These are phyloP conservation scores for Tyto alba DNA, from an alignment of 2,113 vertebrate genomes.

Conservation along the genomic window DNA sequence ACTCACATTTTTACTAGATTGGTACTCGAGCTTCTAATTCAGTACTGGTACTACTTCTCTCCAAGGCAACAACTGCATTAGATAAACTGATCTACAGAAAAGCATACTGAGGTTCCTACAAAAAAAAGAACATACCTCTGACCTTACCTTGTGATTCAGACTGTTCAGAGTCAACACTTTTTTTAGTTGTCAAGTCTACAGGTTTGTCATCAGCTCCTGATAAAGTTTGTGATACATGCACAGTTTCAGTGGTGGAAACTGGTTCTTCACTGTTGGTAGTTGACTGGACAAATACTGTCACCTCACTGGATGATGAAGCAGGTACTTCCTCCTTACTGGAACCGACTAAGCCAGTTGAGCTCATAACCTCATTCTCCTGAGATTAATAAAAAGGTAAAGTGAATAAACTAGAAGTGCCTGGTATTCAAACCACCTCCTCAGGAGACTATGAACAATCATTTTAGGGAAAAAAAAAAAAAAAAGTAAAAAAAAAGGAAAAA, in stretches of 20 bases:
- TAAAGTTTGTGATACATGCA: background rate
- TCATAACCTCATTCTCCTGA: conserved; percentile 24
- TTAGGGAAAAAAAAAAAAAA: background rate
- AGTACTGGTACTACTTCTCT: background rate
- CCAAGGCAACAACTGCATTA: background rate
- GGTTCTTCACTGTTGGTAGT: conserved; percentile 24
- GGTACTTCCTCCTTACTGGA: background rate
- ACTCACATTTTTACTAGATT: background rate
- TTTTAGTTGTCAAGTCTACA: conserved; percentile 88
- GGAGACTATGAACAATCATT: background rate
- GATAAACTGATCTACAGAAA: background rate
- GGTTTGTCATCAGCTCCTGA: conserved; percentile 68
- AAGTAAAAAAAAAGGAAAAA: background rate
- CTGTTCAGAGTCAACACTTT: background rate
- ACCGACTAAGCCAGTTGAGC: background rate
- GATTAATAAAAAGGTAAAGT: conserved; percentile 1
- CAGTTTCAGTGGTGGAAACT: conserved; percentile 16
- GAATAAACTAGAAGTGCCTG: background rate
- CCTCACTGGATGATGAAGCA: background rate
- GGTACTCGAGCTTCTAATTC: background rate
- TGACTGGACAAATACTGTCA: background rate
- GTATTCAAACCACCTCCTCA: background rate
- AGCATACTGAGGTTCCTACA: background rate
- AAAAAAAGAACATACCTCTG: background rate
- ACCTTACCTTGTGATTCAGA: conserved; percentile 62